Evolutionary conservation across 2,797 vertebrate genomes (phyloP).

Genomic region (Chelon auratus): DNA sequence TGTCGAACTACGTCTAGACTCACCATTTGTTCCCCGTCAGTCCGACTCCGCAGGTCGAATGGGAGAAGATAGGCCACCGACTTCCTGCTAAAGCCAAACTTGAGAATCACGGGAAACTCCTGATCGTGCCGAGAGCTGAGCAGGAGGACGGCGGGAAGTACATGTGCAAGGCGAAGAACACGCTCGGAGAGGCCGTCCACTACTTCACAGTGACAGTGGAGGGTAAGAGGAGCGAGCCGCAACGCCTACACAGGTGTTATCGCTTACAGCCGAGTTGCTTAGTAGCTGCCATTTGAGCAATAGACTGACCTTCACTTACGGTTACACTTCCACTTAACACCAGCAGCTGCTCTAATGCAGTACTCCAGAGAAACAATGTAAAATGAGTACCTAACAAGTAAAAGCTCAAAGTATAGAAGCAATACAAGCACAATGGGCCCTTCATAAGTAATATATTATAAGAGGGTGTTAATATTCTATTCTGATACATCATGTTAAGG

Average conservation of each 20-base stretch:
- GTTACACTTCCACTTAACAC: too few relatives aligned
- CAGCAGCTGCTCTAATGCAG: not conserved
- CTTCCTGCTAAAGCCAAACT: conserved; percentile 80
- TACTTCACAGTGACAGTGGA: conserved; percentile 90
- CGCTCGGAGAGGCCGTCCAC: conserved; percentile 82
- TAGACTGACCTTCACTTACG: not conserved
- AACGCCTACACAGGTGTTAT: not conserved
- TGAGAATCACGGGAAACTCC: conserved; percentile 87
- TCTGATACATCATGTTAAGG: too few relatives aligned
- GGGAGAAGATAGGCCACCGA: conserved; percentile 85
- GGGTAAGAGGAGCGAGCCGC: conserved; percentile 81
- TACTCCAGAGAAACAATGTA: not conserved
- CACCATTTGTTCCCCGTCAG: conserved; percentile 68
- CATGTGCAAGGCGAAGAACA: conserved; percentile 90
- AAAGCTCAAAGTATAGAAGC: too few relatives aligned
- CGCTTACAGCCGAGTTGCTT: not conserved
- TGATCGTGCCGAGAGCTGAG: conserved; percentile 87
- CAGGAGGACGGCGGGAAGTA: conserved; percentile 89
- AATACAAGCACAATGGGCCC: too few relatives aligned
- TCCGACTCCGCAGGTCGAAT: conserved; percentile 91
- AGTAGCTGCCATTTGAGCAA: not conserved
- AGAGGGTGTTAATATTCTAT: too few relatives aligned
- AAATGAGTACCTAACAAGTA: too few relatives aligned
- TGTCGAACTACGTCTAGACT: not conserved
- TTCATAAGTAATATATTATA: too few relatives aligned